These are phyloP conservation scores for Cotesia typhae DNA, from an alignment of 1,140 invertebrate genomes.

Conservation along the genomic window DNA sequence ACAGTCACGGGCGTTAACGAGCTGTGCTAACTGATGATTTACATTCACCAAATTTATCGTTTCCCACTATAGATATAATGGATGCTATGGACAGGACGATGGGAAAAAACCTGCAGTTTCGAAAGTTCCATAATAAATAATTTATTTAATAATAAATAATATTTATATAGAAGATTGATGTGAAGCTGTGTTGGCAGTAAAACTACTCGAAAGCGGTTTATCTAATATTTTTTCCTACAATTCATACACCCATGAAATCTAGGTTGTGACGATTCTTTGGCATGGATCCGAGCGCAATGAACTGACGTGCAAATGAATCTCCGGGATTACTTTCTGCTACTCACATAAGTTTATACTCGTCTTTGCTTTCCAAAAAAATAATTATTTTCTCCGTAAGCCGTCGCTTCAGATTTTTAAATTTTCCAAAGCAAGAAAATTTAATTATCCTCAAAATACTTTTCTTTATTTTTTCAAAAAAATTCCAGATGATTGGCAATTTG, in stretches of 20 bases:
- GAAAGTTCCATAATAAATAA: no score
- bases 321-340: slow-evolving; percentile 27
- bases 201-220: no score
- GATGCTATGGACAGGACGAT: background rate
- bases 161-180: background rate
- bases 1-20: background rate
- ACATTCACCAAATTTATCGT: slow-evolving; percentile 14
- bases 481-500: no score
- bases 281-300: slow-evolving; percentile 12
- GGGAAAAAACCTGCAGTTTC: slow-evolving; percentile 10
- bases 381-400: slow-evolving; percentile 23
- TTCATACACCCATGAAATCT: no score
- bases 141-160: no score
- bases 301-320: slow-evolving; percentile 8
- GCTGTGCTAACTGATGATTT: slow-evolving; percentile 20
- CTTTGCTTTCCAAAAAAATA: slow-evolving; percentile 20
- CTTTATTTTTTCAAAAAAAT: background rate
- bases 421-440: background rate
- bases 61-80: background rate
- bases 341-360: slow-evolving; percentile 30
- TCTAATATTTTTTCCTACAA: no score
- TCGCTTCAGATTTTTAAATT: slow-evolving; percentile 21
- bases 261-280: slow-evolving; percentile 7
- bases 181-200: background rate
- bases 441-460: background rate